A percentile compares a stretch with the other conserved stretches of the same genome.
Conservation (phyloP, 2,113 vertebrate genomes). For the Pelusios castaneus region DNA sequence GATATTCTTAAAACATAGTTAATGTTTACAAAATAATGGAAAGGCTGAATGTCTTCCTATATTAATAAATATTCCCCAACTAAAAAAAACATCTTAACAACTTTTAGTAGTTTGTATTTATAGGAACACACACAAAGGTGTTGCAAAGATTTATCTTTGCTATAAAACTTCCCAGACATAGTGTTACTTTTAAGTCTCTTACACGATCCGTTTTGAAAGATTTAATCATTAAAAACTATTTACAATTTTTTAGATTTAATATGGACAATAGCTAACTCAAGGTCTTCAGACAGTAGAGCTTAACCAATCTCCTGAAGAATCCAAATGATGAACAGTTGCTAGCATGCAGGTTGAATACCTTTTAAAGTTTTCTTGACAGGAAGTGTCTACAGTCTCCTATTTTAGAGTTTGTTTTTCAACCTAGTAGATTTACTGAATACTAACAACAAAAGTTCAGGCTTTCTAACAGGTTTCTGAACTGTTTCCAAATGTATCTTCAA, state of each 20-base stretch:
- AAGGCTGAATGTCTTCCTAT: background rate
- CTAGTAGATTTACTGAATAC: background rate
- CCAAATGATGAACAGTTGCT: background rate
- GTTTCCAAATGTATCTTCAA: no score
- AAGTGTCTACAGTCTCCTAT: background rate
- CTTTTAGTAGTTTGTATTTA: constrained; percentile 6
- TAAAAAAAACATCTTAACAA: background rate
- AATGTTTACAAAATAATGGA: constrained; percentile 1
- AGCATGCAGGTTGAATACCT: background rate
- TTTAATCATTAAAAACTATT: constrained; percentile 33
- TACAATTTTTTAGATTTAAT: constrained; percentile 18
- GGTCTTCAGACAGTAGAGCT: background rate
- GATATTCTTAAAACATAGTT: background rate
- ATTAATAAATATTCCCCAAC: background rate
- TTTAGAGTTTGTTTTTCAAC: background rate
- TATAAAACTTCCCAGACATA: constrained; percentile 10
- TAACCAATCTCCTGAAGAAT: background rate
- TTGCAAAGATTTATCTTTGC: constrained; percentile 18
- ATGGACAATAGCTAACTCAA: background rate
- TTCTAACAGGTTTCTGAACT: background rate
- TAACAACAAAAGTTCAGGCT: background rate
- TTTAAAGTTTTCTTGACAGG: background rate
- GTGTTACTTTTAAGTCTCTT: constrained; percentile 27
- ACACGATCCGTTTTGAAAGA: constrained; percentile 23
- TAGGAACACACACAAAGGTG: background rate